phyloP scores from a whole-genome alignment of 2,113 vertebrate species.

The Recurvirostra avosetta region DNA sequence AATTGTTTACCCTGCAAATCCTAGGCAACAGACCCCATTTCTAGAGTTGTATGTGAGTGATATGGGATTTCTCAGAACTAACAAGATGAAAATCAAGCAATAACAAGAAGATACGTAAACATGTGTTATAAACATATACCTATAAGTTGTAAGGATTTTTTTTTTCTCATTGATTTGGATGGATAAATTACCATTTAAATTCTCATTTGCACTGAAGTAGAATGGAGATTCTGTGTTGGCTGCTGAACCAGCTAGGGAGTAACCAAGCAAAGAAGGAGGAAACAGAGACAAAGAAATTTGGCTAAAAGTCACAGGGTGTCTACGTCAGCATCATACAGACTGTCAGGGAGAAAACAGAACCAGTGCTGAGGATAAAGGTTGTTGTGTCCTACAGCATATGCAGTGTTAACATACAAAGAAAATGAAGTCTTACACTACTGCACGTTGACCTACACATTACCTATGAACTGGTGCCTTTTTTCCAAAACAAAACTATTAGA shows the following conservation, averaged over 20 bases:
- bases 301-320: background rate
- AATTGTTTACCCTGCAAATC: constrained; percentile 4
- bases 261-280: background rate
- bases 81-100: background rate
- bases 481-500: background rate
- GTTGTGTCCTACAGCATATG: background rate
- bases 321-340: background rate
- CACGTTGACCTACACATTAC: background rate
- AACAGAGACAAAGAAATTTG: background rate
- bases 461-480: background rate
- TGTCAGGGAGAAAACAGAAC: background rate
- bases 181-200: background rate
- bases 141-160: background rate
- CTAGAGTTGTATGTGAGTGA: background rate
- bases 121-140: background rate
- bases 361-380: background rate
- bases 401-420: background rate
- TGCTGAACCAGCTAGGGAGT: background rate
- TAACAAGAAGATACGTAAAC: background rate
- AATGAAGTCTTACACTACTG: background rate
- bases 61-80: background rate
- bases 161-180: background rate
- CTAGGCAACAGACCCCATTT: background rate
- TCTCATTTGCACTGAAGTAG: background rate
- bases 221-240: background rate